Base-by-base conservation (phyloP, 2,888 invertebrate genomes). In the Drosophila crucigera region DNA sequence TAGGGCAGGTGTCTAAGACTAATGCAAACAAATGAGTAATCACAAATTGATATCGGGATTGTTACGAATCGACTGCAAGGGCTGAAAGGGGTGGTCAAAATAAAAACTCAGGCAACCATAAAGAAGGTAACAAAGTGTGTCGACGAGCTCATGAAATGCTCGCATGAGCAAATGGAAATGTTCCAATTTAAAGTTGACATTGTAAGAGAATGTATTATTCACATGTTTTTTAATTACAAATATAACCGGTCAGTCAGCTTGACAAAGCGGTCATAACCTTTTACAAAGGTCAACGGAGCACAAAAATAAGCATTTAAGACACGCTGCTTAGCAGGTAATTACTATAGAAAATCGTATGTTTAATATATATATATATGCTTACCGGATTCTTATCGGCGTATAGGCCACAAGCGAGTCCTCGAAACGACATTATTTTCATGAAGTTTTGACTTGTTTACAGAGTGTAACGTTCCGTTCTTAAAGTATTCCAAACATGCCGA, bases 341-440 rank as follows among this genome's bases (percentile, higher is more conserved):
- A 30, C 14, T 52, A 30, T 31, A 31, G 10, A 39, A 61, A 61
- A 10, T 37, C 16, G 37, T 16, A 37, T 37, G 30, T 14, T 14
- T 14, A 35, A 28, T 25, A 25, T 22, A 5, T 22, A 30, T 3
- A 14, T 16, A 41, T 3, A 14, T 33, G 72, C 92, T 94, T 91
- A 95, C 95, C 95, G 94, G 88, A 93, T 94, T 94, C 89, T 95
- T 95, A 82, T 95, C 94, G 65, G 95, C 95, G 84, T 94, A 94
- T 85, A 95, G 94, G 77, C 95, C 95, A 93, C 95, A 95, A 85
- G 94, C 94, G 83, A 95, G 94, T 82, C 95, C 95, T 94, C 95
- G 89, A 65, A 92, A 84, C 65, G 92, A 91, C 92, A 92, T 92
- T 78, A 74, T 84, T 25, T 54, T 16, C 68, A 76, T 68, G 53